Base-by-base conservation (phyloP, 2,797 vertebrate genomes). In the Sternotherus odoratus region DNA sequence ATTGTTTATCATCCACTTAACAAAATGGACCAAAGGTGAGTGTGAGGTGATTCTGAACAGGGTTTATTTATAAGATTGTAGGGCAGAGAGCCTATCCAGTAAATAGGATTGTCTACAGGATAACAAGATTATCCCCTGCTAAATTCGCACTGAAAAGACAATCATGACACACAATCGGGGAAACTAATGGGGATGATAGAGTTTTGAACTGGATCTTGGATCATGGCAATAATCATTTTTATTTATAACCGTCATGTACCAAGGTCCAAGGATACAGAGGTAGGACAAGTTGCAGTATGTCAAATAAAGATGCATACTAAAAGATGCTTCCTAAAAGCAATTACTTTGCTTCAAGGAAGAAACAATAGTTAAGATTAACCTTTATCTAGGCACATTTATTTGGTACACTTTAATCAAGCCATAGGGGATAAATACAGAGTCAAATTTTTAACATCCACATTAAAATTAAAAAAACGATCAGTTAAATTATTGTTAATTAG, bases 1-100 rank as follows among this genome's bases (percentile, higher is more conserved):
- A 79, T 63, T 91, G 95, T 87, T 77, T 92, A 66, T 86, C 85
- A 95, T 94, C 92, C 72, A 90, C 91, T 96, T 94, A 95, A 93
- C 72, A 94, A 93, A 96, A 95, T 77, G 39, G 89, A 92, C 86
- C 74, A 90, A 92, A 95, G 88, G 77, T 92, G 92, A 93, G 28
- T 28, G 69, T 86, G 88, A 93, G 77, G 95, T 96, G 91, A 95
- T 93, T 74, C 75, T 88, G 93, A 93, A 91, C 83, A 95, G 48
- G 28, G 66, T 75, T 56, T 95, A 90, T 93, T 89, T 77, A 82
- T 63, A 92, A 83, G 79, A 88, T 0, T 48, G 46, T 82, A 93
- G 77, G 88, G 54, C 86, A 89, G 30, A 82, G 3, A 91, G 2
- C 6, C 0, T 9, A 80, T 50, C 69, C 86, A 92, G 91, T 81